A percentile compares a stretch with the other conserved stretches of the same genome.
Conservation (phyloP, 2,113 vertebrate genomes). For the Alethe diademata region DNA sequence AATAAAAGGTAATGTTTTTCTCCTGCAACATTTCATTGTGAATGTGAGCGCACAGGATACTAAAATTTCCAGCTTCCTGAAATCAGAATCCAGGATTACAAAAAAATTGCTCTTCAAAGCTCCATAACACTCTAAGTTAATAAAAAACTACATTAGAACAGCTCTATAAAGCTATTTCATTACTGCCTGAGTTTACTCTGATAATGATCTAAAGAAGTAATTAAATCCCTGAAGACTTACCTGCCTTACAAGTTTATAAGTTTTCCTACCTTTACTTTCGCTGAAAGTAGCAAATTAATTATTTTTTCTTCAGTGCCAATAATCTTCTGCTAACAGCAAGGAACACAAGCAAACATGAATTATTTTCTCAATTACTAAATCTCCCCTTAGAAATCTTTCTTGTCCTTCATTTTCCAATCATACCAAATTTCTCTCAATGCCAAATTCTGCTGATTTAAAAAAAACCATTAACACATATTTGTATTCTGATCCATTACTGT, state of each 20-base stretch:
- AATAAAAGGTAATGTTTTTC: not conserved
- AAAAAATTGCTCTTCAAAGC: constrained; percentile 22
- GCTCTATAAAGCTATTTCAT: constrained; percentile 37
- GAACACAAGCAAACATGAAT: not conserved
- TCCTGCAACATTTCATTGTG: not conserved
- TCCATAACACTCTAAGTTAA: not conserved
- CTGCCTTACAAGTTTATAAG: not conserved
- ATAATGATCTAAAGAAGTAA: not conserved
- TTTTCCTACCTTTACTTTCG: not conserved
- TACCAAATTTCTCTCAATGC: not conserved
- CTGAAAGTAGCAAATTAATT: constrained; percentile 32
- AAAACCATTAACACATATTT: not conserved
- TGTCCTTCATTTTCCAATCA: not conserved
- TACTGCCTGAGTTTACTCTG: not conserved
- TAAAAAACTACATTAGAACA: constrained; percentile 34
- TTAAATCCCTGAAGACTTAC: not conserved
- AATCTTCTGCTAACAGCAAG: not conserved
- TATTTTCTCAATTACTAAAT: not conserved
- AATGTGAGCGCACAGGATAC: not conserved
- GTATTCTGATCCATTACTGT: not conserved
- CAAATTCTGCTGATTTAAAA: not conserved
- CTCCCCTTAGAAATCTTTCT: not conserved
- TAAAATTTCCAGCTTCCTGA: not conserved
- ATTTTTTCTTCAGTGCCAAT: not conserved
- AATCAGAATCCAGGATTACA: not conserved